These are phyloP conservation scores for Pachypsylla venusta DNA, from an alignment of 1,140 invertebrate species.

Conservation along the genomic window DNA sequence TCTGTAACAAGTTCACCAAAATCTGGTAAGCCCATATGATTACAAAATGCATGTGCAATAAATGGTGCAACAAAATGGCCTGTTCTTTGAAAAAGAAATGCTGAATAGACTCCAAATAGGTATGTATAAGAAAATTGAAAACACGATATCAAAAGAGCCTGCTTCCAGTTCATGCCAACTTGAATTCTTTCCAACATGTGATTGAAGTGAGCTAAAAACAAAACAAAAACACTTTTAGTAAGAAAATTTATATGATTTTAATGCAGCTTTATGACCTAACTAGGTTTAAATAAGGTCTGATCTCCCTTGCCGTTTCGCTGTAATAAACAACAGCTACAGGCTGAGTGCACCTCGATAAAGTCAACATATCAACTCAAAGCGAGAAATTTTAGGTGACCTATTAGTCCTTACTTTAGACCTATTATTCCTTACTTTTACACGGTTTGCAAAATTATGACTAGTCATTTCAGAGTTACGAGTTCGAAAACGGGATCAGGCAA, in stretches of 20 bases:
- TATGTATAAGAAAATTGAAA: slow-evolving; percentile 87
- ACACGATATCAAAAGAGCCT: slow-evolving; percentile 50
- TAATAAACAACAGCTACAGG: too few species aligned
- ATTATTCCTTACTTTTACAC: too few species aligned
- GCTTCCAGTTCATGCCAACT: slow-evolving; percentile 46
- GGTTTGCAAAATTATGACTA: too few species aligned
- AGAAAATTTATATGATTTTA: neutral
- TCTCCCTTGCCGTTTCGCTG: too few species aligned
- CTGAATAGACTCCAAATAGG: slow-evolving; percentile 84
- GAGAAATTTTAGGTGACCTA: too few species aligned
- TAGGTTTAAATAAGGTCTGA: too few species aligned
- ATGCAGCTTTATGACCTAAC: neutral
- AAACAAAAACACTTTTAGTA: slow-evolving; percentile 11
- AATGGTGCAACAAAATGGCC: slow-evolving; percentile 81
- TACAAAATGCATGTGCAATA: slow-evolving; percentile 82
- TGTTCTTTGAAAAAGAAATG: slow-evolving; percentile 68
- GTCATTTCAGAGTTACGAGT: too few species aligned
- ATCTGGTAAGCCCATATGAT: slow-evolving; percentile 91
- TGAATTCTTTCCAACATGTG: slow-evolving; percentile 69
- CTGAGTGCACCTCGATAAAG: too few species aligned
- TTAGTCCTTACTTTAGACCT: too few species aligned
- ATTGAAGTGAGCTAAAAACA: slow-evolving; percentile 71
- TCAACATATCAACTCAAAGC: too few species aligned
- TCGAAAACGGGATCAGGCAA: too few species aligned
- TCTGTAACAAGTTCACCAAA: slow-evolving; percentile 58